A percentile compares a stretch with the other conserved stretches of the same genome.
These are phyloP conservation scores for Nasonia oneida DNA, from an alignment of 2,888 invertebrate genomes.

Conservation along the genomic window DNA sequence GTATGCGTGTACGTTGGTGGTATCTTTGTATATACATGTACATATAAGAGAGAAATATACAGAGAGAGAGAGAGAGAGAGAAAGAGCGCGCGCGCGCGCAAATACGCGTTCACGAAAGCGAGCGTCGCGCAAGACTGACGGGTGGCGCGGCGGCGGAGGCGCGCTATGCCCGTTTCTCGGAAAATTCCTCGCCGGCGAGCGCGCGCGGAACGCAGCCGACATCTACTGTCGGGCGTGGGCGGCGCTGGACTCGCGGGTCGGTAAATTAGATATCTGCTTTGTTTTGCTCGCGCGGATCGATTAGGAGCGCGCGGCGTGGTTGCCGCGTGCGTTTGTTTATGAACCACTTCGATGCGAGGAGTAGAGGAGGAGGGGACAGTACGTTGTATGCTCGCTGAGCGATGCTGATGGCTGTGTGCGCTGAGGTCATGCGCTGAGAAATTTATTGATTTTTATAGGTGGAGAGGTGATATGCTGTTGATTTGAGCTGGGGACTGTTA, in stretches of 20 bases:
- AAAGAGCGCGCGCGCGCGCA: neutral
- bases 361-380: too few species aligned
- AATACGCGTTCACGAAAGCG: constrained; percentile 46
- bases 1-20: neutral
- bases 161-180: constrained; percentile 54
- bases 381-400: neutral
- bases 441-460: neutral
- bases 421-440: neutral
- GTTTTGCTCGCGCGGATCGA: constrained; percentile 20
- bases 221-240: constrained; percentile 37
- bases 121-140: constrained; percentile 60
- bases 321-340: constrained; percentile 62
- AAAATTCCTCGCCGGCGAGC: constrained; percentile 55
- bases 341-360: too few species aligned
- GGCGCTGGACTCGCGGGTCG: constrained; percentile 15
- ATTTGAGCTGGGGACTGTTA: too few species aligned
- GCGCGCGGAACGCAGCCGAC: constrained; percentile 43
- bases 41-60: neutral
- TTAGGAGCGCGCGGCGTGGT: constrained; percentile 16
- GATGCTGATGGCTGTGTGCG: neutral
- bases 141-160: constrained; percentile 26
- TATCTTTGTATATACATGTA: too few species aligned
- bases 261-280: constrained; percentile 3
- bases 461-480: neutral
- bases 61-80: neutral